Base-by-base conservation (phyloP, 2,888 invertebrate genomes). In the Ashinkailepas kermadecensis region DNA sequence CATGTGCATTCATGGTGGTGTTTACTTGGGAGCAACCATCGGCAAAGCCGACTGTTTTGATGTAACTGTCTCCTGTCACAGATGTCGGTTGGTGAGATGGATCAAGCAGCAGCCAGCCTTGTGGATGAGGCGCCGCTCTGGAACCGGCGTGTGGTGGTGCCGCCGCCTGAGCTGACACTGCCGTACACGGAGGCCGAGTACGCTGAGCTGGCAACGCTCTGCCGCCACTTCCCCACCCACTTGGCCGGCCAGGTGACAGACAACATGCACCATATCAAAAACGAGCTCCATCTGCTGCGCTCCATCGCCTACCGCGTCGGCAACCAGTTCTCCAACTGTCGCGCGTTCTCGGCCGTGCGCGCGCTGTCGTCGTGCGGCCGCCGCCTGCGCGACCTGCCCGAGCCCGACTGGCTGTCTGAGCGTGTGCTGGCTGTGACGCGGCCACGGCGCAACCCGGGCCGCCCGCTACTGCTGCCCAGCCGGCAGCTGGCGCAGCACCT, bases 221-320 rank as follows among this genome's bases (percentile, higher is more conserved):
- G 18, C 15, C 23, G 54, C 21, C 21, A 15, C 21, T 9, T 74
- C 6, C 54, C 74, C 3, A 21, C 21, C 21, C 10, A 21, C 10
- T 21, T 74, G 56, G 54, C 23, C 9, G 11, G 8, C 12, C 54
- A 9, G 74, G 21, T 74, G 9, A 21, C 74, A 9, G 15, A 12
- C 21, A 8, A 21, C 21, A 54, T 74, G 11, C 74, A 56, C 21
- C 11, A n/a, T 3, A 58, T 79, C 13, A 7, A 2, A 13, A 25
- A 58, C 79, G 79, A 79, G 58, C 79, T 79, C 13, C 79, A 79
- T 25, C 58, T 79, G 23, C 58, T 79, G 79, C 79, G 79, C n/a
- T 79, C 79, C 23, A 23, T 79, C 23, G 23, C 58, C 23, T 79
- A 79, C 25, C 79, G 79, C 58, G 79, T 79, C 58, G 59, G 59